A percentile compares a stretch with the other conserved stretches of the same genome.
These are phyloP conservation scores for Heliconius hermathena DNA, from an alignment of 1,140 invertebrate genomes.

Conservation along the genomic window DNA sequence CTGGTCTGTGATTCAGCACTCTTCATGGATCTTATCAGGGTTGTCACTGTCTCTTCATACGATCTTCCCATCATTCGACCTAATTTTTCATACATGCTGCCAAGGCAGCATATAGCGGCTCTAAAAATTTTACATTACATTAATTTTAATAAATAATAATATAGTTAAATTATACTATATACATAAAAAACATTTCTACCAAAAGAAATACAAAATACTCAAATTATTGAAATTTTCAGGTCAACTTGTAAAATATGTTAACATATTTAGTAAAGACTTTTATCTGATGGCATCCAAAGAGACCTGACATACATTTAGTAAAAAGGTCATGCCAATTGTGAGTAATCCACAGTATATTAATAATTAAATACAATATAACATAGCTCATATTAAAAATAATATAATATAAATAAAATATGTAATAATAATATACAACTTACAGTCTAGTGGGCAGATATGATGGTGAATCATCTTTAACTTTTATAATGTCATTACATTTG, in stretches of 20 bases:
- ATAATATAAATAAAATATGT: background rate
- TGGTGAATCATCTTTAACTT: conserved; percentile 98
- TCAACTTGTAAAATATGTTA: too few species aligned
- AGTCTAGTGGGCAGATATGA: conserved; percentile 95
- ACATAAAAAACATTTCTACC: too few species aligned
- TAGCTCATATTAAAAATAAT: background rate
- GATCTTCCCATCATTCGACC: conserved; percentile 99
- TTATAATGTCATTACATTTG: conserved; percentile 98
- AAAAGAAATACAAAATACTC: too few species aligned
- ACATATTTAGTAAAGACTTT: too few species aligned
- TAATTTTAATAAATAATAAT: background rate
- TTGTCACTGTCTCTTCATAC: conserved; percentile 98
- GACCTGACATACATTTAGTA: too few species aligned
- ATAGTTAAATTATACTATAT: too few species aligned
- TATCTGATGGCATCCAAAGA: too few species aligned
- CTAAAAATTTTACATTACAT: conserved; percentile 81
- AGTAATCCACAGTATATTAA: too few species aligned
- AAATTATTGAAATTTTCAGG: too few species aligned
- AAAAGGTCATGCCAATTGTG: too few species aligned
- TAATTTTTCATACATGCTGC: conserved; percentile 98
- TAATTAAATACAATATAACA: background rate
- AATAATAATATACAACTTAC: conserved; percentile 85
- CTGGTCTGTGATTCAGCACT: conserved; percentile 98
- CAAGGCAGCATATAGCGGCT: conserved; percentile 97
- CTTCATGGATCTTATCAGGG: conserved; percentile 94